Conservation (phyloP, 2,888 invertebrate genomes). For the Anthophora plumipes region DNA sequence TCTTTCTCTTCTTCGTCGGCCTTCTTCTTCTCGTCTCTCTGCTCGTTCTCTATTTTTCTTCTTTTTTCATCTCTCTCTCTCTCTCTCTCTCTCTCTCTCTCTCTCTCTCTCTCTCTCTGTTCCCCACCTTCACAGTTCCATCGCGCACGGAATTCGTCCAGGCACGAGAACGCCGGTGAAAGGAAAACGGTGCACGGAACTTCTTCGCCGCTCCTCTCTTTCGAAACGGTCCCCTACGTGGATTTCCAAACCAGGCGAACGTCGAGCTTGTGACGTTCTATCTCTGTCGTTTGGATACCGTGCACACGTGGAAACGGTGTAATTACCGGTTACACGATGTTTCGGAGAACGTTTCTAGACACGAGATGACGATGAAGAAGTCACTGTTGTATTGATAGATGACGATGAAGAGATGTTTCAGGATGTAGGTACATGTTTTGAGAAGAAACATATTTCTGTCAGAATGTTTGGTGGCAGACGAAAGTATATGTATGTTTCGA, state of each 20-base stretch:
- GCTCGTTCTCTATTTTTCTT: no score
- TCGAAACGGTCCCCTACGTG: not conserved
- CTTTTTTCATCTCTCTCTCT: slow-evolving; percentile 24
- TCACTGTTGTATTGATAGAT: not conserved
- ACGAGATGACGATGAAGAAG: not conserved
- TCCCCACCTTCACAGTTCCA: not conserved
- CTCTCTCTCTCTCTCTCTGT: slow-evolving; percentile 20
- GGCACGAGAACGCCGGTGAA: slow-evolving; percentile 49
- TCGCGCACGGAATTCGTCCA: slow-evolving; percentile 44
- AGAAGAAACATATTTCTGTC: slow-evolving; percentile 4
- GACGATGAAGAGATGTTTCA: not conserved
- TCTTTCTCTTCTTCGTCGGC: slow-evolving; percentile 31
- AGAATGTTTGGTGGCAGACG: not conserved
- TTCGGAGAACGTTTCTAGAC: not conserved
- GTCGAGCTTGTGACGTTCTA: no score
- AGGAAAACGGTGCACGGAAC: slow-evolving; percentile 53
- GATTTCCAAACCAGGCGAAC: slow-evolving; percentile 3
- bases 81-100: slow-evolving; percentile 12
- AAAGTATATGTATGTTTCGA: not conserved
- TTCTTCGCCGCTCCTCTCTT: slow-evolving; percentile 30
- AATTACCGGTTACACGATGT: not conserved
- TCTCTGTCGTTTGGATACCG: no score
- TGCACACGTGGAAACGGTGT: not conserved
- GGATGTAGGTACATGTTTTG: slow-evolving; percentile 1
- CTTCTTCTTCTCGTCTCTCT: slow-evolving; percentile 14